phyloP scores from a whole-genome alignment of 2,113 vertebrate species.

The Tyto alba region DNA sequence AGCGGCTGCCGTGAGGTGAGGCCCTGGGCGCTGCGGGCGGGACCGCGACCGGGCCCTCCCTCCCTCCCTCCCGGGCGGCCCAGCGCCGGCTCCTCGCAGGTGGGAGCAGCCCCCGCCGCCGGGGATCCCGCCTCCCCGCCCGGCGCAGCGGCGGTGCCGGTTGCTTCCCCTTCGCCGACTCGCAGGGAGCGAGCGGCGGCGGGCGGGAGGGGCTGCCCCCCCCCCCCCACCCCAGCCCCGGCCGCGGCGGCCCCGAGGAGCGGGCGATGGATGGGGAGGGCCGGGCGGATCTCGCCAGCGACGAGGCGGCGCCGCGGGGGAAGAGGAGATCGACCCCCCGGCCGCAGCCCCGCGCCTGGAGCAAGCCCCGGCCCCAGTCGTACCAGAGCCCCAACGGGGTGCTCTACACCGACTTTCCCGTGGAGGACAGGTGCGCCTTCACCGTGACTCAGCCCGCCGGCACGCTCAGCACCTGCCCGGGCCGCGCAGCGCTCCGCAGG shows the following conservation, averaged over 20 bases:
- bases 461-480: constrained; percentile 46
- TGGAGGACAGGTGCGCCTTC: constrained; percentile 72
- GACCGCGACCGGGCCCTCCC: background rate
- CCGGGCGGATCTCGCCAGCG: constrained; percentile 78
- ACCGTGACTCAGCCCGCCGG: constrained; percentile 69
- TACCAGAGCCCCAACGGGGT: constrained; percentile 82
- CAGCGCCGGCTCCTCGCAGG: background rate
- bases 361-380: constrained; percentile 78
- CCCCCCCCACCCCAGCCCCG: too few relatives aligned
- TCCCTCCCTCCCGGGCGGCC: background rate
- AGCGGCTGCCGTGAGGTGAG: background rate
- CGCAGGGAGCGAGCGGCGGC: background rate
- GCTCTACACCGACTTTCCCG: constrained; percentile 77
- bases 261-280: constrained; percentile 80
- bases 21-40: background rate
- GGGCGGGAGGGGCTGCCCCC: background rate
- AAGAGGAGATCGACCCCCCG: constrained; percentile 66
- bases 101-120: background rate
- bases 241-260: background rate
- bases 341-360: constrained; percentile 31
- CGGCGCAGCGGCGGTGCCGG: too few relatives aligned
- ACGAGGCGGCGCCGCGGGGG: constrained; percentile 77
- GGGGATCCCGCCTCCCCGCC: background rate
- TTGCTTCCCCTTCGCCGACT: background rate
- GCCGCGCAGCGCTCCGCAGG: background rate